Conservation (phyloP, 1,140 invertebrate species). For the Eumeta japonica region DNA sequence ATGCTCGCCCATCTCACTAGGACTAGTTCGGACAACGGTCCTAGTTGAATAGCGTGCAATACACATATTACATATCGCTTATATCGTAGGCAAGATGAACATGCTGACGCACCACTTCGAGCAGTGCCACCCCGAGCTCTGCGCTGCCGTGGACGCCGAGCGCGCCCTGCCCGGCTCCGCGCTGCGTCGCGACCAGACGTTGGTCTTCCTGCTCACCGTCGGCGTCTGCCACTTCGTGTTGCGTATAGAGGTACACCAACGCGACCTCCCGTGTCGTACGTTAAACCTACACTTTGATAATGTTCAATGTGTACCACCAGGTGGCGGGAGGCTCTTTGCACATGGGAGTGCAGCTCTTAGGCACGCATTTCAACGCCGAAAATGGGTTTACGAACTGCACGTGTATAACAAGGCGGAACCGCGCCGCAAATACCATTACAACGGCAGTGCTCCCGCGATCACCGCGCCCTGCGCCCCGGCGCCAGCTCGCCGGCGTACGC, state of each 20-base stretch:
- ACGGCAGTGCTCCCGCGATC: slow-evolving; percentile 14
- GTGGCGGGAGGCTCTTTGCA: slow-evolving; percentile 11
- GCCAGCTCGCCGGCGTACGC: slow-evolving; percentile 18
- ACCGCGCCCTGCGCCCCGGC: slow-evolving; percentile 10
- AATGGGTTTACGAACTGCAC: slow-evolving; percentile 33
- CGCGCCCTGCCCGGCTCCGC: slow-evolving; percentile 12
- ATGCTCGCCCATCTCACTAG: too few species aligned
- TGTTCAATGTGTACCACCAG: background rate
- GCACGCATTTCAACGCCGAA: slow-evolving; percentile 21
- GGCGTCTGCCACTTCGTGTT: slow-evolving; percentile 25
- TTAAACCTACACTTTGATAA: background rate
- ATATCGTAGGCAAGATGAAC: slow-evolving; percentile 27
- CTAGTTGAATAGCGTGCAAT: too few species aligned
- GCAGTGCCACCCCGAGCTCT: slow-evolving; percentile 17
- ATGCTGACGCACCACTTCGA: slow-evolving; percentile 23
- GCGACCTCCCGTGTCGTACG: background rate
- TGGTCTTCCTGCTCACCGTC: slow-evolving; percentile 17
- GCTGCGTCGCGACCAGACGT: slow-evolving; percentile 5
- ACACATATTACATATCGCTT: too few species aligned
- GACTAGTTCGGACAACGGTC: too few species aligned
- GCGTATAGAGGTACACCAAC: slow-evolving; percentile 19
- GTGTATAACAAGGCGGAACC: slow-evolving; percentile 26
- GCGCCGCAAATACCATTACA: slow-evolving; percentile 19
- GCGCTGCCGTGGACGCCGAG: slow-evolving; percentile 20
- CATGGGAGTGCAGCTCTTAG: slow-evolving; percentile 23